These are phyloP conservation scores for Megaceryle alcyon DNA, from an alignment of 2,797 vertebrate genomes.

Conservation along the genomic window DNA sequence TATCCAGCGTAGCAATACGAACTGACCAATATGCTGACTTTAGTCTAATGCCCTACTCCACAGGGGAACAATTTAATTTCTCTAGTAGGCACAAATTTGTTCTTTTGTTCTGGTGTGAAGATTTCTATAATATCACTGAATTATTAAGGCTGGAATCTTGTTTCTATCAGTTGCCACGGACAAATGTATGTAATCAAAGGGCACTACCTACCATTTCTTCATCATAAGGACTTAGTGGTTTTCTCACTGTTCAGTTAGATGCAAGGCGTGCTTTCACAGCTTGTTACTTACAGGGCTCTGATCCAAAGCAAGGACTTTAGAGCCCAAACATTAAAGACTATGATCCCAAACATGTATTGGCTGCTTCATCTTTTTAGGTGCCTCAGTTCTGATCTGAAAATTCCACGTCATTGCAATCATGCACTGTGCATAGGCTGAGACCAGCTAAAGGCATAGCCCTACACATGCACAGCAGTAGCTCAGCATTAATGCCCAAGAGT, in stretches of 20 bases:
- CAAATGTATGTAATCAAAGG: not conserved
- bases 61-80: not conserved
- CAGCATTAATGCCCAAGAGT: not conserved
- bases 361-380: not conserved
- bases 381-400: not conserved
- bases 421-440: not conserved
- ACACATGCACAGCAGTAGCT: not conserved
- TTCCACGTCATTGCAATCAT: not conserved
- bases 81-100: not conserved
- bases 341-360: not conserved
- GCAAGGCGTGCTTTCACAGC: not conserved
- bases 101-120: not conserved
- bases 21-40: not conserved
- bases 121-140: not conserved
- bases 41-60: not conserved
- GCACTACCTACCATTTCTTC: not conserved
- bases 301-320: not conserved
- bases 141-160: not conserved
- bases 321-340: not conserved
- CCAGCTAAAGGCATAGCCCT: not conserved
- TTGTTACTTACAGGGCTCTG: not conserved
- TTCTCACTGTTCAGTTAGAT: not conserved
- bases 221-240: not conserved
- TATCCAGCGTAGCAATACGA: not conserved
- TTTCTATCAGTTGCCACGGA: not conserved